Conservation (phyloP, 2,888 invertebrate genomes). For the Galeopsomyia nigrocyanea region DNA sequence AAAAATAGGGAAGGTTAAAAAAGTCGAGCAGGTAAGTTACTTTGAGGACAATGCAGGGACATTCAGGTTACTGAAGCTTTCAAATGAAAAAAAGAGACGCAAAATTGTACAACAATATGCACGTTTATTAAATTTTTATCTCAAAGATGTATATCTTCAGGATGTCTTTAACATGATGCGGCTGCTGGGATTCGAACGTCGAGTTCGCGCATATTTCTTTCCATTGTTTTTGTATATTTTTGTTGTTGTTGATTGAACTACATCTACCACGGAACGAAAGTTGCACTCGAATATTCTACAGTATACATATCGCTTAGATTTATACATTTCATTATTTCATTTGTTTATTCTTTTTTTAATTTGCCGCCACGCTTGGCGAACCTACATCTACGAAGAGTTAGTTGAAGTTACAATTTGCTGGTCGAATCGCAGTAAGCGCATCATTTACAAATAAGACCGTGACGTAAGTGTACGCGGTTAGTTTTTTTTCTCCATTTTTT, state of each 20-base stretch:
- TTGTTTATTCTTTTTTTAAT: constrained; percentile 10
- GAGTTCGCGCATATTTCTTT: constrained; percentile 21
- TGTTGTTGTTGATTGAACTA: constrained; percentile 20
- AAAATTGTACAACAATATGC: constrained; percentile 64
- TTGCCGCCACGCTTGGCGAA: neutral
- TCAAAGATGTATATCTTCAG: constrained; percentile 63
- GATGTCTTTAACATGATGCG: constrained; percentile 53
- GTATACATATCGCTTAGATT: constrained; percentile 25
- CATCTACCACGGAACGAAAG: constrained; percentile 31
- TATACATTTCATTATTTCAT: constrained; percentile 28
- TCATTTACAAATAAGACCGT: constrained; percentile 49
- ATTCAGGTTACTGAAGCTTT: too few relatives aligned
- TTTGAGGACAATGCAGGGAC: too few relatives aligned
- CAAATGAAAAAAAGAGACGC: constrained; percentile 12
- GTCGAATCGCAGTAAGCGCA: constrained; percentile 51
- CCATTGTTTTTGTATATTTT: constrained; percentile 26
- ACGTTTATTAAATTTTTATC: constrained; percentile 63
- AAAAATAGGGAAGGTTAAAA: constrained; percentile 4
- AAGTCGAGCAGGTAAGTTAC: neutral
- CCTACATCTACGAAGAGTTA: constrained; percentile 30
- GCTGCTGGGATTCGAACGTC: constrained; percentile 46
- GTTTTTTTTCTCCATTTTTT: constrained; percentile 29
- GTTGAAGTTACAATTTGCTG: constrained; percentile 12
- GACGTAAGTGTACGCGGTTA: constrained; percentile 33
- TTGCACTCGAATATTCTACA: constrained; percentile 34